These are phyloP conservation scores for Cetoscarus ocellatus DNA, from an alignment of 2,797 vertebrate genomes.

Conservation along the genomic window DNA sequence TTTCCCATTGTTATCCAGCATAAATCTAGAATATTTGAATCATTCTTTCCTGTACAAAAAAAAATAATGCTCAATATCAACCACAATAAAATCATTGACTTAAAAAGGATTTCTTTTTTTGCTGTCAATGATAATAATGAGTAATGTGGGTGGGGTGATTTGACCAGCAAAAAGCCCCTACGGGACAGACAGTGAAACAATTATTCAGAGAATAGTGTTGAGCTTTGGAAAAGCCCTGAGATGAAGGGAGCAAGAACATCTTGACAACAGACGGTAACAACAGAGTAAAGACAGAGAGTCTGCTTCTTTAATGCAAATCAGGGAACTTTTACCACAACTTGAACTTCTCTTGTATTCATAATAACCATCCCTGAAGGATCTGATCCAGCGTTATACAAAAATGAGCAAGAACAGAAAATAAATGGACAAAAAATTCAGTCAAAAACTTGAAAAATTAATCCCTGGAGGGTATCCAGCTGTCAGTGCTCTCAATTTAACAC, in stretches of 20 bases:
- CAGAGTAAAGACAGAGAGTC: slow-evolving; percentile 27
- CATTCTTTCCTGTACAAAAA: slow-evolving; percentile 11
- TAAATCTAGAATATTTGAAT: slow-evolving; percentile 1
- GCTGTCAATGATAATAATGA: slow-evolving; percentile 44
- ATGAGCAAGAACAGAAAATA: not conserved
- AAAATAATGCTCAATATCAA: slow-evolving; percentile 7
- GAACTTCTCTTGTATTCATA: not conserved
- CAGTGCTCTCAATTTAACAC: too few species aligned
- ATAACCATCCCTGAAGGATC: slow-evolving; percentile 5
- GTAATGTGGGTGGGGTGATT: slow-evolving; percentile 56
- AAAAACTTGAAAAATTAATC: too few species aligned
- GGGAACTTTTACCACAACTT: slow-evolving; percentile 23
- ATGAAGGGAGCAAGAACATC: slow-evolving; percentile 55
- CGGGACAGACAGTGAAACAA: slow-evolving; percentile 61
- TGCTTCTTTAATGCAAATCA: slow-evolving; percentile 35
- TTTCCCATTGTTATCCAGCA: not conserved
- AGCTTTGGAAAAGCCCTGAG: slow-evolving; percentile 46
- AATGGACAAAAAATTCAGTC: slow-evolving; percentile 6
- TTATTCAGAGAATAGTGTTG: slow-evolving; percentile 54
- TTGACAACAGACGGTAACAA: slow-evolving; percentile 57
- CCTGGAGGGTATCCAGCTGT: too few species aligned
- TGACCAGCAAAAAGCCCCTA: slow-evolving; percentile 50
- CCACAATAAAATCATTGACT: slow-evolving; percentile 46
- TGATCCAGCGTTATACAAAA: slow-evolving; percentile 12
- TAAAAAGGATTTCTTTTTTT: slow-evolving; percentile 11